Conservation (phyloP, 53 echinoderm and acorn worm genomes). For the Zoroaster sp. region DNA sequence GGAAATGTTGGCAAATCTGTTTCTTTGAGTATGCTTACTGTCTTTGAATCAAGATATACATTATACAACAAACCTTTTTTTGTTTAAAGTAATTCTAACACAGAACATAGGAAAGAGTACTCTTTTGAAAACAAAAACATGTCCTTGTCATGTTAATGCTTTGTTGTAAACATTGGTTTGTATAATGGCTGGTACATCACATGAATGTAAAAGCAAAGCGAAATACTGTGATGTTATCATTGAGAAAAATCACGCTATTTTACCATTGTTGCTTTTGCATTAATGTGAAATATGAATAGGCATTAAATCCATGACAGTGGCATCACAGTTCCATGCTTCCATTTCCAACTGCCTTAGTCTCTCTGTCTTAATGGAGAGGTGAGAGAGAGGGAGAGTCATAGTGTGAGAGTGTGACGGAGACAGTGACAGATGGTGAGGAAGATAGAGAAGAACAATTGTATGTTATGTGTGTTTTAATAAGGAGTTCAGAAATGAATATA, state of each 20-base stretch:
- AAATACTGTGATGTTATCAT: neutral
- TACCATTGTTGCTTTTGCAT: neutral
- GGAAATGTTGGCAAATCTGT: too few relatives aligned
- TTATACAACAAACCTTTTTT: too few relatives aligned
- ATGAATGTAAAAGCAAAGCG: neutral
- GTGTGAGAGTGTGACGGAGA: neutral
- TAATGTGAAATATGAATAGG: neutral
- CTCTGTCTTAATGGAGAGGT: neutral
- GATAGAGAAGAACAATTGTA: neutral
- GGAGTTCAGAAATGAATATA: neutral
- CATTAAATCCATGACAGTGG: neutral
- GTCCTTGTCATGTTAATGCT: too few relatives aligned
- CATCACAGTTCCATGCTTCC: conserved; percentile 16
- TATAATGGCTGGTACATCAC: neutral
- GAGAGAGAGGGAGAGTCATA: neutral
- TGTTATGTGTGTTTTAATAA: neutral
- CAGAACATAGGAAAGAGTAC: too few relatives aligned
- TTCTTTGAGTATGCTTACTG: too few relatives aligned
- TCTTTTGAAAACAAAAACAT: too few relatives aligned
- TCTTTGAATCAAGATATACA: too few relatives aligned
- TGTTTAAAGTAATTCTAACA: too few relatives aligned
- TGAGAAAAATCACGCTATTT: neutral
- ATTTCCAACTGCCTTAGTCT: conserved; percentile 29
- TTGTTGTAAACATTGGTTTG: neutral
- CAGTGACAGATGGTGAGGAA: neutral